Base-by-base conservation (phyloP, 2,888 invertebrate species). In the Epinotia nisella region DNA sequence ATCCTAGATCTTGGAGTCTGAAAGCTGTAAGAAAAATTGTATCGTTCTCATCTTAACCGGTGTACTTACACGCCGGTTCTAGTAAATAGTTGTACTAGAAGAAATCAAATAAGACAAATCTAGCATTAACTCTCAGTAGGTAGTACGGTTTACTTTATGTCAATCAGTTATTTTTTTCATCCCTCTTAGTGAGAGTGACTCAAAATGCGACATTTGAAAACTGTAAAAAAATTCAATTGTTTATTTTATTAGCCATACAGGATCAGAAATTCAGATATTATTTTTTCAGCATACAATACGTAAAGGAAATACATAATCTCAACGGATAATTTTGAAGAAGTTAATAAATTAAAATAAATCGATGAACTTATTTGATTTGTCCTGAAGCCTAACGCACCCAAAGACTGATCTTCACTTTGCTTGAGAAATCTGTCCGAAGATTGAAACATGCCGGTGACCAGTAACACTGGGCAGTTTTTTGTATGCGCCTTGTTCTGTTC, bases 1-100 rank as follows among this genome's bases (percentile, higher is more conserved):
- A 96, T 0, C 96, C 96, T 21, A 90, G 89, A 77, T 96, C 95
- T 0, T 95, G 94, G 59, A 96, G 91, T 83, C 95, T 94, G 89
- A 94, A 96, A 78, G 89, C 97, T 97, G 80, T 0, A 77, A 82
- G 45, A 61, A 61, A 21, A 29, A 24, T 55, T 5, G n/a, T 9
- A 49, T 49, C 7, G 7, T n/a, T 49, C n/a, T 49, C 5, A n/a
- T 49, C 45, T 45, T 4, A 49, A 49, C 9, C 7, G n/a, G n/a
- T n/a, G n/a, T n/a, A n/a, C n/a, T 9, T 35, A 1, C 35, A 41
- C 11, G 13, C 41, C 13, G 45, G 45, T 15, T 45, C 15, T 45
- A 45, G 45, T 13, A 41, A 35, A 35, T 35, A 35, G 1, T 9
- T 9, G 35, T 35, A 35, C 1, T 35, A 9, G 35, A 1, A 45